Evolutionary conservation across 2,888 invertebrate species (phyloP), one percentile per base, ranked within the genome.

Genomic region (Desoria tigrina): DNA sequence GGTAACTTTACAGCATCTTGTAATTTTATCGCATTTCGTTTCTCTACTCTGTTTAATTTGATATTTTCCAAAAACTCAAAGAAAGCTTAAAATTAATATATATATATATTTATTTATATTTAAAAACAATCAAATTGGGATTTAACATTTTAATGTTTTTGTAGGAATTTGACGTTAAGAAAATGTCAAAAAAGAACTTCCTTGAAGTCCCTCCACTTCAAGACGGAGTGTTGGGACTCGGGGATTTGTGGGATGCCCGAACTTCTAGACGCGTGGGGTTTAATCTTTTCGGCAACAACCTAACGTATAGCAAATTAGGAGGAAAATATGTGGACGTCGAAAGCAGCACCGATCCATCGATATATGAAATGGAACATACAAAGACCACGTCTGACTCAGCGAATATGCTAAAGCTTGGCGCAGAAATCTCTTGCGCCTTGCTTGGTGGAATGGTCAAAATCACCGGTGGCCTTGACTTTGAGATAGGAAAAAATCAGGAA

Each of bases 261-360:
- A 42, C 14, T 16, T 42, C 55, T 6, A 54, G 28, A 32, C 37
- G 42, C 2, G 45, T 45, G 1, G 62, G 62, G 11, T 56, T 55
- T 32, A 62, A 62, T 45, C 62, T 62, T 28, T 62, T 62, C 23
- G 62, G 55, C 3, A 27, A 56, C 28, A 62, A 42, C 18, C 18
- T 32, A 18, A 62, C 7, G n/a, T 21, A 7, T 9, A 11, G 18
- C 14, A 9, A 16, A 21, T 18, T 18, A 16, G 11, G 7, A 16
- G 49, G 21, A 16, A 39, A 39, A 39, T 9, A 16, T 39, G 39
- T 16, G 49, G 49, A 49, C 7, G 49, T 16, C 14, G 49, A 49
- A 49, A 49, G 21, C n/a, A 49, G n/a, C 14, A 16, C 49, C 9
- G 39, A 9, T 39, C n/a, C n/a, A n/a, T n/a, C n/a, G n/a, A n/a